phyloP scores from a whole-genome alignment of 37 sponge, comb jelly and placozoan species.

The Hormiphora californensis region DNA sequence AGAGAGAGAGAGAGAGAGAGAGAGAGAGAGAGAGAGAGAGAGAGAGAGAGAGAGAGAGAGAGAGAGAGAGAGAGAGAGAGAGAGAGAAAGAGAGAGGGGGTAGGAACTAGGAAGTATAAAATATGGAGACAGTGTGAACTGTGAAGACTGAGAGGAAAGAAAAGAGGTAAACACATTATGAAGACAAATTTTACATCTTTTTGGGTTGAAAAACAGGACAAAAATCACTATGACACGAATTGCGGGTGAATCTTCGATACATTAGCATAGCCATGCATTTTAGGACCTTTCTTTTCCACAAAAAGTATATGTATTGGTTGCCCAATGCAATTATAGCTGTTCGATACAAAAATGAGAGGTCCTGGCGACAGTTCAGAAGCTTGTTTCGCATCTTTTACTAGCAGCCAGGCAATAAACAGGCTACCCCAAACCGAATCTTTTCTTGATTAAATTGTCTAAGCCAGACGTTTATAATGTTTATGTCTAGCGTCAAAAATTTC shows the following conservation, averaged over 20 bases:
- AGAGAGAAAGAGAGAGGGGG: too few relatives aligned
- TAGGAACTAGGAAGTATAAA: neutral
- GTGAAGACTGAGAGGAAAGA: neutral
- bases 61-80: too few relatives aligned
- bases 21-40: too few relatives aligned
- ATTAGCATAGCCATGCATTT: neutral
- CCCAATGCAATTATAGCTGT: neutral
- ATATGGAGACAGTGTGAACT: neutral
- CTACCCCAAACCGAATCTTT: too few relatives aligned
- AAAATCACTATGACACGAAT: too few relatives aligned
- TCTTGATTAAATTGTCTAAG: too few relatives aligned
- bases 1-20: too few relatives aligned
- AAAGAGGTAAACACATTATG: neutral
- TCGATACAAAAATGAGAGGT: neutral
- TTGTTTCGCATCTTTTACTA: too few relatives aligned
- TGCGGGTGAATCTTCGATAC: conserved; percentile 62
- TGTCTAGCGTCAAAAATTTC: too few relatives aligned
- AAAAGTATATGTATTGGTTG: neutral
- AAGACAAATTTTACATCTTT: conserved; percentile 61
- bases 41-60: too few relatives aligned
- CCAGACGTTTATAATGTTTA: too few relatives aligned
- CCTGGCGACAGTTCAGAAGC: too few relatives aligned
- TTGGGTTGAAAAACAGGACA: conserved; percentile 66
- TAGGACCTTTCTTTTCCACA: neutral
- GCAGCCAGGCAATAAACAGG: neutral